These are phyloP conservation scores for Nothobranchius furzeri DNA, from an alignment of 2,113 vertebrate species.

Conservation along the genomic window DNA sequence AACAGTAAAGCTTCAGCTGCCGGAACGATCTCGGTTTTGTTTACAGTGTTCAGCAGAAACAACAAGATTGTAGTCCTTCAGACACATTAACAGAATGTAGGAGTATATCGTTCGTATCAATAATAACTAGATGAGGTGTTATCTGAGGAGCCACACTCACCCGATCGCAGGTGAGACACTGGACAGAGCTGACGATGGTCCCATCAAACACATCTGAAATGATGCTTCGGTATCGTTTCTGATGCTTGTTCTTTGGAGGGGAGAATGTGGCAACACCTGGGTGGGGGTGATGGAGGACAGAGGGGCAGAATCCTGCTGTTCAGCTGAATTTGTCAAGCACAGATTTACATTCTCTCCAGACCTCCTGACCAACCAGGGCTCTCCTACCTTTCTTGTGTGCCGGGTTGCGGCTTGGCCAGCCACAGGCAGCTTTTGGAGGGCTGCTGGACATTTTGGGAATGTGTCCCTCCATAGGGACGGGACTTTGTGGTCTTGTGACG, in stretches of 20 bases:
- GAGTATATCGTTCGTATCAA: neutral
- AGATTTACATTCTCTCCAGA: neutral
- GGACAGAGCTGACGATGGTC: conserved; percentile 95
- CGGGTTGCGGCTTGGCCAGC: conserved; percentile 83
- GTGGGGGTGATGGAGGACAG: conserved; percentile 11
- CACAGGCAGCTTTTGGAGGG: conserved; percentile 85
- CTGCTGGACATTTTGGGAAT: conserved; percentile 86
- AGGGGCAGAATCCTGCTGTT: conserved; percentile 4
- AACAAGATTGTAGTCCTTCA: neutral
- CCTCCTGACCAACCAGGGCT: neutral
- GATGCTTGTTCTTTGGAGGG: conserved; percentile 89
- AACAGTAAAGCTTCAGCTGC: neutral
- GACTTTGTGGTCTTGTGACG: conserved; percentile 79
- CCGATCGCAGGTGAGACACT: conserved; percentile 97
- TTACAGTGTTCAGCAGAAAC: too few relatives aligned
- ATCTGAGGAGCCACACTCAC: conserved; percentile 78
- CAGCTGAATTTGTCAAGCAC: conserved; percentile 11
- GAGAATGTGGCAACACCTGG: conserved; percentile 74
- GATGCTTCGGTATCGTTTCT: conserved; percentile 93
- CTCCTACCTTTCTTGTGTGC: conserved; percentile 91
- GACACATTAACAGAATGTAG: neutral
- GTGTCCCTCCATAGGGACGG: conserved; percentile 79
- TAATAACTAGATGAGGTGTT: neutral
- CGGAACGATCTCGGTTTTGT: neutral
- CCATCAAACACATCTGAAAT: conserved; percentile 98